Evolutionary conservation across 2,113 vertebrate species (phyloP), one percentile per base, ranked within the genome.

Genomic region (Butorides virescens): DNA sequence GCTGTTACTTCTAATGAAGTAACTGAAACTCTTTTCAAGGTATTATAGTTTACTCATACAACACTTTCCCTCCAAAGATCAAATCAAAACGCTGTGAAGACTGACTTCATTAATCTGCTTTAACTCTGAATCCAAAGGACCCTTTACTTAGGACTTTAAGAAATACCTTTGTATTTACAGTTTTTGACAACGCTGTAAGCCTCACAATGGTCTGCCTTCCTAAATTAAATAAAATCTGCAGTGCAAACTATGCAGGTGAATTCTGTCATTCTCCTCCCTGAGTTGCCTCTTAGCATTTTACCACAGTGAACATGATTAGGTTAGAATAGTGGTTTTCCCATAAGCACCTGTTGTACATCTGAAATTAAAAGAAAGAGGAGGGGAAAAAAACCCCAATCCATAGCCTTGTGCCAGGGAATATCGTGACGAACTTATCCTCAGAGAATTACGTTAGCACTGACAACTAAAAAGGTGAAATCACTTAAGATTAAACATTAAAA

Each of bases 191-290:
- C 3, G 15, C 22, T 6, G 36, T 95, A 73, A 93, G 77, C 89
- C 88, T 96, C 81, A 92, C 42, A 84, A n/a, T n/a, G 67, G 83
- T 63, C 53, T 70, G 87, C 96, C 76, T 81, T 78, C 50, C n/a
- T 63, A 90, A 97, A 96, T 97, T 96, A 96, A 96, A 92, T 96
- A 90, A 91, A 93, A 89, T 88, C 62, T 92, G 18, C 70, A 94
- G 15, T 91, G 50, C 59, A 92, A 96, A 80, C 82, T 95, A 68
- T 91, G 92, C 62, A 97, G 89, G 95, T 95, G 3, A 22, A 30
- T 90, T 97, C 96, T 97, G 91, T 92, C 91, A 71, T 86, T 91
- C 88, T 95, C 67, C 88, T 72, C 80, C 77, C 77, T 37, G 63
- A 86, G 37, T 49, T 96, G 93, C 71, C 76, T 77, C 74, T 81